A percentile compares a stretch with the other conserved stretches of the same genome.
These are phyloP conservation scores for Ophion ventricosus DNA, from an alignment of 2,888 invertebrate genomes.

Conservation along the genomic window DNA sequence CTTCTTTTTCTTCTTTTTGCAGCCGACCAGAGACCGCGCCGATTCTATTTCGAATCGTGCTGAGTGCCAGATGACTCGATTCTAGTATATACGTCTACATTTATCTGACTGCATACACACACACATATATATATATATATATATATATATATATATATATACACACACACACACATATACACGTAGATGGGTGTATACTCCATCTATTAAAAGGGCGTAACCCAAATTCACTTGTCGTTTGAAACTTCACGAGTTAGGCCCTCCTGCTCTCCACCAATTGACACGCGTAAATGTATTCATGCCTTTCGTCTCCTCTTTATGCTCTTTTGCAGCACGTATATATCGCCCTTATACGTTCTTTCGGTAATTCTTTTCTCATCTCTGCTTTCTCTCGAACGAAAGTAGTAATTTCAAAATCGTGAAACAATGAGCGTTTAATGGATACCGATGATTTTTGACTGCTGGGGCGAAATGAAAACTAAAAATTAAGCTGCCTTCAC, in stretches of 20 bases:
- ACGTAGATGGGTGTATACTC: background rate
- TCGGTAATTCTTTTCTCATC: constrained; percentile 15
- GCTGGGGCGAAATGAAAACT: too few relatives aligned
- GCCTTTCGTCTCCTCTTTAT: constrained; percentile 63
- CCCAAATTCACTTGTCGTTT: background rate
- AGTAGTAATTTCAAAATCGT: background rate
- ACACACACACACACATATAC: constrained; percentile 18
- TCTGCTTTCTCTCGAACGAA: background rate
- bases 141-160: background rate
- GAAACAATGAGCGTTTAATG: background rate
- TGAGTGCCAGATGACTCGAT: constrained; percentile 81
- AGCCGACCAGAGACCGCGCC: constrained; percentile 66
- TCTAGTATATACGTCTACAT: constrained; percentile 60
- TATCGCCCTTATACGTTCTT: constrained; percentile 43
- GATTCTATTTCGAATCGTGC: constrained; percentile 81
- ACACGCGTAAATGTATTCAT: background rate
- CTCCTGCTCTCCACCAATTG: background rate
- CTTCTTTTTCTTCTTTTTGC: constrained; percentile 65
- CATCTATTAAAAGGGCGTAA: constrained; percentile 22
- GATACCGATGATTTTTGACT: background rate
- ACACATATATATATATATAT: background rate
- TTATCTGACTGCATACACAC: constrained; percentile 26
- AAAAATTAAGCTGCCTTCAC: too few relatives aligned
- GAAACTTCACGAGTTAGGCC: background rate
- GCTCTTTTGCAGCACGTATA: constrained; percentile 36